A percentile compares a stretch with the other conserved stretches of the same genome.
Conservation (phyloP, 1,140 invertebrate species). For the Dendrolimus punctatus region DNA sequence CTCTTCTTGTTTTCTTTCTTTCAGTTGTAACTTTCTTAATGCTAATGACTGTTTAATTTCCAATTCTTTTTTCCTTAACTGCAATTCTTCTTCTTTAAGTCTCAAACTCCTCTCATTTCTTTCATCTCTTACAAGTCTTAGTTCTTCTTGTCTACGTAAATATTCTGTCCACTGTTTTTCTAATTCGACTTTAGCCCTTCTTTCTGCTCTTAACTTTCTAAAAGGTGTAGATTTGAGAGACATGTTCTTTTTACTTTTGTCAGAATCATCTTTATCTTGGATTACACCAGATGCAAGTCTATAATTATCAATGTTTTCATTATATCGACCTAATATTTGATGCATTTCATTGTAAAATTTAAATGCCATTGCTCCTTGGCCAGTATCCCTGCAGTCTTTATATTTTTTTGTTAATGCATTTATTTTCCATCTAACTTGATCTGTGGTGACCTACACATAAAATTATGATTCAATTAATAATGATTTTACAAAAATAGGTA, state of each 20-base stretch:
- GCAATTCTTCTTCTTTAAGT: conserved; percentile 44
- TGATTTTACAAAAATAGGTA: conserved; percentile 2
- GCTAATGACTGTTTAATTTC: conserved; percentile 51
- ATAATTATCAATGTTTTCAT: conserved; percentile 36
- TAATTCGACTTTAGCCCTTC: conserved; percentile 45
- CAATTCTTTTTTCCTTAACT: conserved; percentile 42
- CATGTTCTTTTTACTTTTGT: conserved; percentile 28
- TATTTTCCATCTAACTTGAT: conserved; percentile 55
- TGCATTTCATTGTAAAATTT: conserved; percentile 60
- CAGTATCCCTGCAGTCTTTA: conserved; percentile 47
- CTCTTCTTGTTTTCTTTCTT: conserved; percentile 49
- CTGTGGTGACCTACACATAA: conserved; percentile 36
- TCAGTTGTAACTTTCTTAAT: conserved; percentile 43
- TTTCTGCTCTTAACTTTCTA: conserved; percentile 38
- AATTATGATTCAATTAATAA: conserved; percentile 2
- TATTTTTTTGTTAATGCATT: conserved; percentile 56
- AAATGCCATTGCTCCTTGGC: conserved; percentile 34
- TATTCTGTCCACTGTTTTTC: conserved; percentile 54
- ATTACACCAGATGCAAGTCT: conserved; percentile 40
- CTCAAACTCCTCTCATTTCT: conserved; percentile 42
- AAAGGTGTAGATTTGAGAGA: conserved; percentile 31
- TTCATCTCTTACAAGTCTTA: conserved; percentile 39
- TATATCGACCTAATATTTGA: conserved; percentile 44
- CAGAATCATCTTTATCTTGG: conserved; percentile 22
- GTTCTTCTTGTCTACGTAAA: conserved; percentile 42